Evolutionary conservation across 1,140 invertebrate species (phyloP).

Genomic region (Calliopsis andreniformis): DNA sequence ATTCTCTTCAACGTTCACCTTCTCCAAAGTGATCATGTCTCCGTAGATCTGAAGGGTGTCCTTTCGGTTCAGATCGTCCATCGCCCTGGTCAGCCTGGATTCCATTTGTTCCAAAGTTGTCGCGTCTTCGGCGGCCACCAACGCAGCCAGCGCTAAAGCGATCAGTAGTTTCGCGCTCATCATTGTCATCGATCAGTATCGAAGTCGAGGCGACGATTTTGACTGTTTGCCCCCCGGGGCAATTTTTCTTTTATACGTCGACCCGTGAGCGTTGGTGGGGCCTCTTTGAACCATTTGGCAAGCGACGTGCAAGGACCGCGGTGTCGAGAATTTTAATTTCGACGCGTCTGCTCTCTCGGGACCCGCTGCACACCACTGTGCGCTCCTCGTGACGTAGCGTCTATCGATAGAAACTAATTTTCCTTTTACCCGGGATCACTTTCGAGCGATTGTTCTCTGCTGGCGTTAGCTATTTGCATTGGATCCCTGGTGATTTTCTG

Average conservation of each 20-base stretch:
- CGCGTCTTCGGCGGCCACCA: conserved; percentile 20
- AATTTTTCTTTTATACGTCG: conserved; percentile 79
- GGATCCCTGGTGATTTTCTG: no score
- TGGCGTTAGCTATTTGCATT: neutral
- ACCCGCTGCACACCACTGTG: neutral
- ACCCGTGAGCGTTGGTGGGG: conserved; percentile 69
- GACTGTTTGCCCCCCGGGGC: conserved; percentile 71
- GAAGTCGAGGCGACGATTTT: conserved; percentile 65
- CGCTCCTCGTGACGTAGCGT: conserved; percentile 46
- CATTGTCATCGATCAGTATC: conserved; percentile 41
- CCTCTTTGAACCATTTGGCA: conserved; percentile 79
- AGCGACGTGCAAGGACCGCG: conserved; percentile 66
- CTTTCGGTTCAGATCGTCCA: conserved; percentile 72
- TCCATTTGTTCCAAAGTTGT: conserved; percentile 61
- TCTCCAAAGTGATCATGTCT: conserved; percentile 74
- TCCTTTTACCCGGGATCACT: conserved; percentile 77
- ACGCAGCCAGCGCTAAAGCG: conserved; percentile 53
- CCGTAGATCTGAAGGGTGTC: conserved; percentile 71
- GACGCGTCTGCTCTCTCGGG: conserved; percentile 38
- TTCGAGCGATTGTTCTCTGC: conserved; percentile 53
- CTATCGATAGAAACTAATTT: conserved; percentile 65
- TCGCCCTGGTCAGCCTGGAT: conserved; percentile 64
- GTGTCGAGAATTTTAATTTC: conserved; percentile 78
- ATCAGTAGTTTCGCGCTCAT: conserved; percentile 49
- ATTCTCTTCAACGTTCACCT: conserved; percentile 56